phyloP scores from a whole-genome alignment of 2,888 invertebrate genomes.

The Synergus japonicus region DNA sequence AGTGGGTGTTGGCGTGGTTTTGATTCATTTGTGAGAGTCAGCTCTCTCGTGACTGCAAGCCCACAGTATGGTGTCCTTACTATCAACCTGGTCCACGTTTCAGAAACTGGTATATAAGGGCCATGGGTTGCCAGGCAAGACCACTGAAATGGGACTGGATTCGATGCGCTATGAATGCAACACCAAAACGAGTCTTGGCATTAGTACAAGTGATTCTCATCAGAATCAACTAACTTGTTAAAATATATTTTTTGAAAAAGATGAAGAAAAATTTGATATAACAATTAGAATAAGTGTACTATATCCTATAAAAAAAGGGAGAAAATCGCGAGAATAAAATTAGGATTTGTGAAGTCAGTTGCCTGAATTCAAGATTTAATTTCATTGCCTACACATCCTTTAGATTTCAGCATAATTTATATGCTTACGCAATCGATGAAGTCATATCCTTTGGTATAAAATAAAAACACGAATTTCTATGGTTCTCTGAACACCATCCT shows the following conservation, averaged over 20 bases:
- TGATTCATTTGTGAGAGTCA: slow-evolving; percentile 43
- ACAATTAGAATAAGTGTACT: too few relatives aligned
- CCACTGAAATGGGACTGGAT: neutral
- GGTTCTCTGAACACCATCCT: neutral
- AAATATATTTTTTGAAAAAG: too few relatives aligned
- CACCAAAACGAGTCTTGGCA: neutral
- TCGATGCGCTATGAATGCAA: neutral
- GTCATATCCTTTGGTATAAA: neutral
- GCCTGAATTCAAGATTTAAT: neutral
- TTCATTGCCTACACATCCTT: neutral
- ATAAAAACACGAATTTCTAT: neutral
- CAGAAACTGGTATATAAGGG: neutral
- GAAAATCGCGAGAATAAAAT: neutral
- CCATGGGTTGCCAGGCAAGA: neutral
- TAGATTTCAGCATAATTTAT: neutral
- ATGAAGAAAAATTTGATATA: too few relatives aligned
- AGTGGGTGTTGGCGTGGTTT: slow-evolving; percentile 46
- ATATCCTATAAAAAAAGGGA: too few relatives aligned
- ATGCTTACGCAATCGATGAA: neutral
- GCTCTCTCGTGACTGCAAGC: neutral
- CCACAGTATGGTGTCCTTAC: neutral
- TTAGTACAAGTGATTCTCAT: slow-evolving; percentile 1
- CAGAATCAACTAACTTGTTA: neutral
- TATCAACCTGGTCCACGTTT: neutral
- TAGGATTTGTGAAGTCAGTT: neutral